These are phyloP conservation scores for Vireo griseus DNA, from an alignment of 2,797 vertebrate genomes.

Conservation along the genomic window DNA sequence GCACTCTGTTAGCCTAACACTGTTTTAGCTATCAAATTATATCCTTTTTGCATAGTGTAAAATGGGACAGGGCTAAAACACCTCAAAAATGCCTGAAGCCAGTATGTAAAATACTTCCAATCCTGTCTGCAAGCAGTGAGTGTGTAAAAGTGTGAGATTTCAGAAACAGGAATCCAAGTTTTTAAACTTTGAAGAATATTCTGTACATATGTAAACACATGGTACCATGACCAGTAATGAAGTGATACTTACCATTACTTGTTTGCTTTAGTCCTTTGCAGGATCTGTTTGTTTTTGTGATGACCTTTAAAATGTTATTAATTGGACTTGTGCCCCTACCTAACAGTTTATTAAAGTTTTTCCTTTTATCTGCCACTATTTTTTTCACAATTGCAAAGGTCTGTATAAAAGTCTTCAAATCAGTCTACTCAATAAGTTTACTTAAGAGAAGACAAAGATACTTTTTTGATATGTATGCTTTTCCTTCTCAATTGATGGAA, in stretches of 20 bases:
- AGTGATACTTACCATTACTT: neutral
- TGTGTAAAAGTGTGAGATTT: neutral
- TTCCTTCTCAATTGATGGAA: neutral
- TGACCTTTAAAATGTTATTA: neutral
- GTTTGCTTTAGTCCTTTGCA: neutral
- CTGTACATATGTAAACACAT: neutral
- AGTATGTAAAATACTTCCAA: neutral
- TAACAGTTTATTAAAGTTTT: neutral
- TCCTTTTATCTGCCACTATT: neutral
- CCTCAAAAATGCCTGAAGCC: neutral
- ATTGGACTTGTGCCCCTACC: neutral
- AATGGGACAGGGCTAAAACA: neutral
- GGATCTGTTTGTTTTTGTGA: neutral
- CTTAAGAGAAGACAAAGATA: neutral
- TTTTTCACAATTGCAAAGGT: neutral
- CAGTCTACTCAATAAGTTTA: neutral
- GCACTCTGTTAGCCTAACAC: neutral
- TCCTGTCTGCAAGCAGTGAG: neutral
- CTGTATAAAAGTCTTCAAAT: neutral
- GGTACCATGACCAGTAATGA: neutral
- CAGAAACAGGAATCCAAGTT: neutral
- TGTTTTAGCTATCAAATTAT: neutral
- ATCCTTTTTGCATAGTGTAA: neutral
- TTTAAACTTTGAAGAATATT: neutral
- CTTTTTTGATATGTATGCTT: neutral